phyloP scores from a whole-genome alignment of 1,140 invertebrate species.

The Polypedilum pembai region DNA sequence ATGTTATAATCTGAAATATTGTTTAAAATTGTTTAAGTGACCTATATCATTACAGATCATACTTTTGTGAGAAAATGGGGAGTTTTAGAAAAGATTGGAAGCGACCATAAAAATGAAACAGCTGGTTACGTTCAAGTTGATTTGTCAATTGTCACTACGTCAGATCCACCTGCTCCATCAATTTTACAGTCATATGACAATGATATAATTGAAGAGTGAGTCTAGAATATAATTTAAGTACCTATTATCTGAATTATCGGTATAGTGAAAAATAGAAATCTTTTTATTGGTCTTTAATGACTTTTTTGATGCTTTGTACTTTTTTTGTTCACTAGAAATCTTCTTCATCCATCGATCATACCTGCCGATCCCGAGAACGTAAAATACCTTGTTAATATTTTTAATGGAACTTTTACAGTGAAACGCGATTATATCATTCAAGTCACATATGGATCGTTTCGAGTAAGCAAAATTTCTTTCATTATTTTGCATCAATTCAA shows the following conservation, averaged over 20 bases:
- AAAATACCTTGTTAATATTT: constrained; percentile 38
- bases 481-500: constrained; percentile 32
- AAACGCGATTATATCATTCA: constrained; percentile 40
- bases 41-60: constrained; percentile 49
- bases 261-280: no score
- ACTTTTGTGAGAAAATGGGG: constrained; percentile 78
- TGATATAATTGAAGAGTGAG: constrained; percentile 69
- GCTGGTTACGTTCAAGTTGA: constrained; percentile 67
- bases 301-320: constrained; percentile 29
- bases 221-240: constrained; percentile 23
- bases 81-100: constrained; percentile 55
- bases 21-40: constrained; percentile 27
- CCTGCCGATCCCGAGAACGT: constrained; percentile 36
- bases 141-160: constrained; percentile 60
- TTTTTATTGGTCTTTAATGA: background rate
- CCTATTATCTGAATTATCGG: background rate
- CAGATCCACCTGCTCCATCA: constrained; percentile 51
- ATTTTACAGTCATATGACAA: constrained; percentile 51
- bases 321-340: constrained; percentile 49
- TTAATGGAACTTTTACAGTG: constrained; percentile 35
- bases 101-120: constrained; percentile 49
- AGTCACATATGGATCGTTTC: constrained; percentile 42
- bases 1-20: constrained; percentile 31
- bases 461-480: constrained; percentile 34
- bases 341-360: constrained; percentile 58